Evolutionary conservation across 2,888 invertebrate species (phyloP), one percentile per base, ranked within the genome.

Genomic region (Embidobia sp.): DNA sequence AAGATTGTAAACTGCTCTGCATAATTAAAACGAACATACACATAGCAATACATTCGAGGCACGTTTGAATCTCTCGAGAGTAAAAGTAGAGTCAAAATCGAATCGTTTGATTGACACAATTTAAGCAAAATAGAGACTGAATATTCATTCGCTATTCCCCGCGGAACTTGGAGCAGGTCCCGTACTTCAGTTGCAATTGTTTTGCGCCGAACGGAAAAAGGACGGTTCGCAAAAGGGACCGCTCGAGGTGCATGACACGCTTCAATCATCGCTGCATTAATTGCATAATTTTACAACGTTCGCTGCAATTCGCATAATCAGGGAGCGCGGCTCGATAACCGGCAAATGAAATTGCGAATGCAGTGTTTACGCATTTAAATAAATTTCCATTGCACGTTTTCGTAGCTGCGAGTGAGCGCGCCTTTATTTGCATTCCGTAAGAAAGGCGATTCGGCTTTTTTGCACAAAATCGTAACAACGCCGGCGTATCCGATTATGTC

Each of bases 351-450:
- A 72, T 77, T 66, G 53, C 15, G 64, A 73, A 77, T 67, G 53
- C 77, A 44, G 72, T 77, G 67, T 77, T 77, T 77, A 77, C 77
- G 37, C 48, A 77, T 77, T 77, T 77, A 73, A 77, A 77, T 77
- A 77, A 77, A 77, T 77, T 77, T 77, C 66, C 77, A 77, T 77
- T 72, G 46, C 18, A 59, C 69, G 16, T 69, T 67, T 70, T 31
- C 31, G 10, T 16, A 29, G n/a, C 11, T 10, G 5, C 40, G 16
- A 6, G 19, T 4, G n/a, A n/a, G 22, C 7, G 49, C 67, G 33
- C 44, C 51, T 69, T 49, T 46, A 77, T 77, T 77, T 77, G 66
- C 77, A 77, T 77, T 67, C 61, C 31, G 59, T 72, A 77, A 72
- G 77, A 77, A 70, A 72, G 64, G 55, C 72, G 67, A 77, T 77